Evolutionary conservation across 2,797 vertebrate genomes (phyloP).

Genomic region (Pangasius mekongensis): DNA sequence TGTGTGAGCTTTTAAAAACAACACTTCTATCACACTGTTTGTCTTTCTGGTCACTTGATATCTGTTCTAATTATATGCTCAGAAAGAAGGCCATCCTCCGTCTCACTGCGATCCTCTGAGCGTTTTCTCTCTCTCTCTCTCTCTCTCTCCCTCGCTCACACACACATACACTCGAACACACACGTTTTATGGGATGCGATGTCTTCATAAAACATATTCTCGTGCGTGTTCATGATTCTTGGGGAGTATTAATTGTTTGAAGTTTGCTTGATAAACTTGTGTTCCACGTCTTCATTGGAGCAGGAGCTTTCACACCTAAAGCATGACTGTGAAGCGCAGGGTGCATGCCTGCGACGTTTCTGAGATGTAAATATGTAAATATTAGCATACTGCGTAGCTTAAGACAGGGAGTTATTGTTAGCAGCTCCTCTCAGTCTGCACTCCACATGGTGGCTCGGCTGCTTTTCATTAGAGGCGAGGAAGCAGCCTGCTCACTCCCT

Average conservation of each 20-base stretch:
- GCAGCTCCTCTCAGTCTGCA: constrained; percentile 36
- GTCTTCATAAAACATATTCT: not conserved
- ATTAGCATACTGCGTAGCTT: not conserved
- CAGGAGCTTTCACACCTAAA: not conserved
- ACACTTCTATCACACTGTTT: constrained; percentile 61
- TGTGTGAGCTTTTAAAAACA: constrained; percentile 70
- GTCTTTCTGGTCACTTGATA: constrained; percentile 81
- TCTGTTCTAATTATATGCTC: constrained; percentile 80
- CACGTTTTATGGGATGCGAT: too few species aligned
- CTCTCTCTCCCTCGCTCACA: not conserved
- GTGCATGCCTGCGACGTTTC: not conserved
- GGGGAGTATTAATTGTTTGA: not conserved
- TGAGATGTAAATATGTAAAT: constrained; percentile 19
- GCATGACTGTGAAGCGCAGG: not conserved
- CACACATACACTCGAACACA: not conserved
- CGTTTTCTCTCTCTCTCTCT: not conserved
- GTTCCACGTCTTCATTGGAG: not conserved
- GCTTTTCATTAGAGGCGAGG: constrained; percentile 74
- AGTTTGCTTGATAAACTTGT: not conserved
- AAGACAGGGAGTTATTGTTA: constrained; percentile 41
- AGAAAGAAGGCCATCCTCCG: constrained; percentile 67
- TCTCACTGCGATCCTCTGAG: constrained; percentile 2
- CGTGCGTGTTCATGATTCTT: too few species aligned
- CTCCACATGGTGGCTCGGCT: constrained; percentile 51
- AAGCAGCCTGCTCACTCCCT: constrained; percentile 64